phyloP scores from a whole-genome alignment of 2,113 vertebrate species.

The Hippopotamus amphibius region DNA sequence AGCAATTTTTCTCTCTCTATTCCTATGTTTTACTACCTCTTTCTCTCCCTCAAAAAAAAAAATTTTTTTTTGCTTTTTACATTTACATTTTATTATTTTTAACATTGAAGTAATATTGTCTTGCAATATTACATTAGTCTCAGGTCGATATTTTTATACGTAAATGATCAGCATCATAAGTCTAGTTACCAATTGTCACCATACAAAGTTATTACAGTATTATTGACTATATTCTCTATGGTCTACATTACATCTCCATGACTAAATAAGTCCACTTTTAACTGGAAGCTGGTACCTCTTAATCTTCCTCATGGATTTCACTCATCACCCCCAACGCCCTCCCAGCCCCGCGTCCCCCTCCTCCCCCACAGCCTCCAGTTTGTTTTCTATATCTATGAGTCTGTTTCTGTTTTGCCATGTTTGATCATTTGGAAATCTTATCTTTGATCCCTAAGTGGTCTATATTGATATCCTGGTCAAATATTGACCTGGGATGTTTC shows the following conservation, averaged over 20 bases:
- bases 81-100: background rate
- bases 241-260: background rate
- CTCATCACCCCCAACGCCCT: background rate
- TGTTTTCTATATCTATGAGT: background rate
- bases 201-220: background rate
- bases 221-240: background rate
- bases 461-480: slow-evolving; percentile 42
- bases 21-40: background rate
- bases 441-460: background rate
- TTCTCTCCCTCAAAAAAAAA: background rate
- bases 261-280: background rate
- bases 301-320: background rate
- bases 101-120: background rate
- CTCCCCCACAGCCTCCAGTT: background rate
- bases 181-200: background rate
- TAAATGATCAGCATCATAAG: background rate
- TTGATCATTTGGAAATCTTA: background rate
- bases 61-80: background rate
- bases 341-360: too few relatives aligned
- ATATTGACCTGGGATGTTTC: slow-evolving; percentile 15
- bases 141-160: background rate
- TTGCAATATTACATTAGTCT: background rate
- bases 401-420: background rate
- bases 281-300: background rate
- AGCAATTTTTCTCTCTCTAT: background rate